Base-by-base conservation (phyloP, 2,113 vertebrate species). In the Cyanoliseus patagonus region DNA sequence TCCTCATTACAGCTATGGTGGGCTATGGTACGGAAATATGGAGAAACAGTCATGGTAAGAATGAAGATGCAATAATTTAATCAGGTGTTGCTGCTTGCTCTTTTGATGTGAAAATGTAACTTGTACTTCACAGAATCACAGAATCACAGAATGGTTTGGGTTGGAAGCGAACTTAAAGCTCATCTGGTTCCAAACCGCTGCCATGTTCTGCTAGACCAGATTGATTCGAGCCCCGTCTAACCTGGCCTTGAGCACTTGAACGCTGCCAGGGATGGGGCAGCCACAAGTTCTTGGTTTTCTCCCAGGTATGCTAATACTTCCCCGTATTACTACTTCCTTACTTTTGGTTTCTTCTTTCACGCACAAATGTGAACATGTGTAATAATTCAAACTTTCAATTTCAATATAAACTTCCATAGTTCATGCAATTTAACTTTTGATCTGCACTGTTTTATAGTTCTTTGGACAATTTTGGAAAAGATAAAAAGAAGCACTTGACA, bases 21-120 rank as follows among this genome's bases (percentile, higher is more conserved):
- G 1, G 4, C 1, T 2, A 16, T 20, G 2, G 28, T 30, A 11
- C 8, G 13, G 7, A 52, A 87, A 73, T 13, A n/a, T 0, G 1
- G 55, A 79, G 14, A 90, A 73, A 63, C 7, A 44, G 39, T 33
- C 10, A 17, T 33, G 35, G 23, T 28, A 42, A 47, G 46, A 62
- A 42, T 72, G 24, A 57, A 68, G 22, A 63, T 16, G 10, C 5
- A 42, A 16, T 42, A 30, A 5, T 76, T 52, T 19, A 37, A 85
- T 11, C 19, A 55, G 11, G 4, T 61, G 31, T 31, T 61, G 14
- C 19, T 76, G 23, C 35, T 85, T 31, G 16, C 10, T 64, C 7
- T 72, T 72, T 66, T n/a, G 17, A 17, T 39, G 23, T 9, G 14
- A 70, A 76, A 42, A 23, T 19, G 8, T 53, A 44, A 7, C 9